Conservation (phyloP, 2,113 vertebrate species). For the Anthoscopus minutus region DNA sequence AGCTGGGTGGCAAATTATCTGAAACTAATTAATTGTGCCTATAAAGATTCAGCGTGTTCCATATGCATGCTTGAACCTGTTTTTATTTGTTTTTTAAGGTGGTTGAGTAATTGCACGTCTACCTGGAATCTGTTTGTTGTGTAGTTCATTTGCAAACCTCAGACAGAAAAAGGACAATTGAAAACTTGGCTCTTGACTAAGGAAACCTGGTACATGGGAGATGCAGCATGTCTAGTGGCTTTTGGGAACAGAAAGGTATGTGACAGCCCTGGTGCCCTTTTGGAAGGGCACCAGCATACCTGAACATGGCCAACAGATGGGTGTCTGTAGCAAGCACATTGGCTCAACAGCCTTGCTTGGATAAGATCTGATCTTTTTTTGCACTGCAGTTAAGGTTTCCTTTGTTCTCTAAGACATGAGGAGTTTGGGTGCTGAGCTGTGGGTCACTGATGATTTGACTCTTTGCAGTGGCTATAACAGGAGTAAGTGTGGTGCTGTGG, state of each 20-base stretch:
- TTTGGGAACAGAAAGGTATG: not conserved
- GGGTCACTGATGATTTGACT: not conserved
- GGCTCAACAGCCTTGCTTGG: not conserved
- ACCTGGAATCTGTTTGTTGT: not conserved
- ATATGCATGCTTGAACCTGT: not conserved
- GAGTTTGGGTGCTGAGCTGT: not conserved
- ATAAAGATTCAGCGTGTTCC: not conserved
- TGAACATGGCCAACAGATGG: not conserved
- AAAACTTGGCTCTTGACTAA: not conserved
- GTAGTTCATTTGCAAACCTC: not conserved
- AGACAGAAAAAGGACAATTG: not conserved
- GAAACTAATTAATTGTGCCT: not conserved
- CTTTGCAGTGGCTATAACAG: not conserved
- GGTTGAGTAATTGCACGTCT: not conserved
- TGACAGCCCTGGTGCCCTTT: not conserved
- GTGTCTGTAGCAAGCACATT: not conserved
- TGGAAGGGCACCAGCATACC: not conserved
- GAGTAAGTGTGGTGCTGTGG: fast-evolving
- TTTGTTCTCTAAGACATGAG: fast-evolving
- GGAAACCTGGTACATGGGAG: not conserved
- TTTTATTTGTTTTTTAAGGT: not conserved
- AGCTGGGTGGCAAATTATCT: slow-evolving; percentile 2
- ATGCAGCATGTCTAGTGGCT: not conserved
- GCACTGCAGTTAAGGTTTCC: not conserved
- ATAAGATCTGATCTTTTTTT: not conserved